Evolutionary conservation across 2,888 invertebrate species (phyloP), one percentile per base, ranked within the genome.

Genomic region (Mesorhabditis sp.): DNA sequence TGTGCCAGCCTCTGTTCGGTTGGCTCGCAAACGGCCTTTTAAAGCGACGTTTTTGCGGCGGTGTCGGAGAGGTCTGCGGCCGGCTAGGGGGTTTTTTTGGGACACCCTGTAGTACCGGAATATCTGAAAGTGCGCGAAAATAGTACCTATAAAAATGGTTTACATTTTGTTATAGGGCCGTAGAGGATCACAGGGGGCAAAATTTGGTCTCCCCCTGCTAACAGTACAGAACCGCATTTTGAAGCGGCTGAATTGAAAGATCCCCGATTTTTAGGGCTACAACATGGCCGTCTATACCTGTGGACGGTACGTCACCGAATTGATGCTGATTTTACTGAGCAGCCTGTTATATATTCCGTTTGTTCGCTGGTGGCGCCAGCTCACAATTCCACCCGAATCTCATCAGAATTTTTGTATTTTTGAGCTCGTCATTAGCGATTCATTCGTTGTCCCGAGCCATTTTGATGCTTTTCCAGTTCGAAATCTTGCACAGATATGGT

Each of bases 351-450:
- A 50, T 50, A 13, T 50, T n/a, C 58, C 58, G n/a, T 50, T 50
- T 2, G 10, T 50, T n/a, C 10, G 7, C 10, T 50, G 7, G 58
- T 50, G 7, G 58, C 58, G 58, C 58, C 58, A 50, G 58, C n/a
- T 50, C 58, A 13, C 58, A 50, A 50, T 50, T 50, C 58, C 58
- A 50, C 58, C 7, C 58, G n/a, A 50, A 50, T 50, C 58, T 50
- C 58, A 50, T 50, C 58, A 1, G 58, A 50, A 50, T 50, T n/a
- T 50, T 50, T n/a, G n/a, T 50, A 1, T 50, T 50, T 50, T n/a
- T 50, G 10, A n/a, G 10, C 58, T 50, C n/a, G 7, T 50, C n/a
- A 10, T 13, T 50, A n/a, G 58, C 58, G 10, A n/a, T 50, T 50
- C 58, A 50, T 50, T 50, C 58, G n/a, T 10, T n/a, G n/a, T 50